phyloP scores from a whole-genome alignment of 1,140 invertebrate species.

The Cylas formicarius region DNA sequence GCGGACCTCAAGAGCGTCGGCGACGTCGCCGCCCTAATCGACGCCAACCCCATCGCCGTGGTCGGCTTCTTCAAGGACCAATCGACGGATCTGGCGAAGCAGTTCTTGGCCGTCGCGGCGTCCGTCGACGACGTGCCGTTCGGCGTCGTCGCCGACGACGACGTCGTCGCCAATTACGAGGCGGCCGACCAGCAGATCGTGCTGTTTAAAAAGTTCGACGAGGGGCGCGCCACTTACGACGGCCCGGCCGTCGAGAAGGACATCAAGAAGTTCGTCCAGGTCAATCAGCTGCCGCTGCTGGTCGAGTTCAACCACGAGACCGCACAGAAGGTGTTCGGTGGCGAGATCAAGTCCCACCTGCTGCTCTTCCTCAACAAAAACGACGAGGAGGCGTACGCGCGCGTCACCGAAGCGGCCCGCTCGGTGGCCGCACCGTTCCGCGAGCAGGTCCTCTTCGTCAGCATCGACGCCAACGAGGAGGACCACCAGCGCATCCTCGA shows the following conservation, averaged over 20 bases:
- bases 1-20: conserved; percentile 69
- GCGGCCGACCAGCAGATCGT: conserved; percentile 67
- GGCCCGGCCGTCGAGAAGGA: conserved; percentile 59
- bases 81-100: conserved; percentile 70
- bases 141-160: conserved; percentile 72
- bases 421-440: conserved; percentile 82
- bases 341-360: conserved; percentile 93
- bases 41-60: conserved; percentile 71
- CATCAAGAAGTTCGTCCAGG: conserved; percentile 77
- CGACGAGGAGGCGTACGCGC: conserved; percentile 67
- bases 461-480: conserved; percentile 89
- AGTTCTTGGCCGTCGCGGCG: conserved; percentile 73
- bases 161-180: conserved; percentile 68
- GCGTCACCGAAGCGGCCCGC: conserved; percentile 61
- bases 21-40: conserved; percentile 77
- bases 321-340: conserved; percentile 96
- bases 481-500: conserved; percentile 96
- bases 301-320: conserved; percentile 98
- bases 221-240: conserved; percentile 73
- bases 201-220: conserved; percentile 96
- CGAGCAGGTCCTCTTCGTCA: conserved; percentile 90
- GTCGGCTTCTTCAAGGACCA: conserved; percentile 93
- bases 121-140: conserved; percentile 84
- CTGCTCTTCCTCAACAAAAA: conserved; percentile 91
- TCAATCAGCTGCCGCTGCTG: conserved; percentile 84